These are phyloP conservation scores for Choristoneura fumiferana DNA, from an alignment of 1,140 invertebrate species.

Conservation along the genomic window DNA sequence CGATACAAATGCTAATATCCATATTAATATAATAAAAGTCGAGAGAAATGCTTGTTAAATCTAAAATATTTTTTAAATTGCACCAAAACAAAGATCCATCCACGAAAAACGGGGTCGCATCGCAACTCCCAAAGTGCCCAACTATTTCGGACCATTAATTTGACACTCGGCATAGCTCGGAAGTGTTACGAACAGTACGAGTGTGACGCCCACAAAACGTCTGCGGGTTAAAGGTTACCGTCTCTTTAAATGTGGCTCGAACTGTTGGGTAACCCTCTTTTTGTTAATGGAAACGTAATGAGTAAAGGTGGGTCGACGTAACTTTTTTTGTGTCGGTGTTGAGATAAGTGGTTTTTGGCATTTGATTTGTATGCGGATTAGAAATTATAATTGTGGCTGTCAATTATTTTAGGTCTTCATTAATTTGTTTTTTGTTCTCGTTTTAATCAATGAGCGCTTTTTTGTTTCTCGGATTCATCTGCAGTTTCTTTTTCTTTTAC, in stretches of 20 bases:
- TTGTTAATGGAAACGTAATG: constrained; percentile 17
- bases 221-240: constrained; percentile 9
- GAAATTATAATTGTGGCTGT: constrained; percentile 8
- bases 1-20: neutral
- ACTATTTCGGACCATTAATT: constrained; percentile 10
- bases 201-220: constrained; percentile 13
- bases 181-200: constrained; percentile 9
- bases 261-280: constrained; percentile 6
- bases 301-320: constrained; percentile 4
- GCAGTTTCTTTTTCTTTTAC: neutral
- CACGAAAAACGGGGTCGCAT: too few relatives aligned
- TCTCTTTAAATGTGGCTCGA: constrained; percentile 13
- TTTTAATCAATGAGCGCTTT: neutral
- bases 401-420: constrained; percentile 18
- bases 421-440: neutral
- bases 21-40: neutral
- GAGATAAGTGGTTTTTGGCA: constrained; percentile 17
- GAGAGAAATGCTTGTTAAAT: too few relatives aligned
- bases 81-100: neutral
- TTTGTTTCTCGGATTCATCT: neutral
- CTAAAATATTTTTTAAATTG: neutral
- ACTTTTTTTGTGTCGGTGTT: constrained; percentile 2
- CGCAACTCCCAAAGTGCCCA: neutral
- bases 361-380: neutral
- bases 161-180: constrained; percentile 8